These are phyloP conservation scores for Apodemus agrarius DNA, from an alignment of 2,797 vertebrate species.

Conservation along the genomic window DNA sequence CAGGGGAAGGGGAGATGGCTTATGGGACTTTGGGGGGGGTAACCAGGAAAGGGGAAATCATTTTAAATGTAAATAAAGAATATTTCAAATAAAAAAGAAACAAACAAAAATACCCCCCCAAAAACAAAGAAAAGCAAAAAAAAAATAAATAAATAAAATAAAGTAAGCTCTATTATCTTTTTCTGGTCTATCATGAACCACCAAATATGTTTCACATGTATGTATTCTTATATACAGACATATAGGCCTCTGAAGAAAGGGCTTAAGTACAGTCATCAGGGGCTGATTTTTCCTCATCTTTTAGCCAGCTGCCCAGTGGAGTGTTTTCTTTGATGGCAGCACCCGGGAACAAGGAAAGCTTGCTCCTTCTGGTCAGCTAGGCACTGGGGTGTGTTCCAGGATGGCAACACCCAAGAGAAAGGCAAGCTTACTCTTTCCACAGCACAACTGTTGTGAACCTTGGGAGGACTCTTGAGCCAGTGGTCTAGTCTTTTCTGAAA, in stretches of 20 bases:
- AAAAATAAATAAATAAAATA: no score
- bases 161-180: not conserved
- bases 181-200: not conserved
- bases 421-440: not conserved
- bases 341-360: not conserved
- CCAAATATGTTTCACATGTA: not conserved
- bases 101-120: no score
- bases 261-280: not conserved
- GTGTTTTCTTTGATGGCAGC: not conserved
- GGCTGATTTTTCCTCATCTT: not conserved
- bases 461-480: not conserved
- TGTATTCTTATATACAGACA: not conserved
- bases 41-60: no score
- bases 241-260: not conserved
- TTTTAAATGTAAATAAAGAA: no score
- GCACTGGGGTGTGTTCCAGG: not conserved
- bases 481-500: conserved; percentile 51
- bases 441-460: not conserved
- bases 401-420: not conserved
- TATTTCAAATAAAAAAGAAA: no score
- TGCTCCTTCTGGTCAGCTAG: not conserved
- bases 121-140: no score
- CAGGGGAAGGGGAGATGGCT: no score
- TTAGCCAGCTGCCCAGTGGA: not conserved
- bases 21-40: no score